These are phyloP conservation scores for Dendronephthya gigantea DNA, from an alignment of 64 coral and sea anemone species.

Conservation along the genomic window DNA sequence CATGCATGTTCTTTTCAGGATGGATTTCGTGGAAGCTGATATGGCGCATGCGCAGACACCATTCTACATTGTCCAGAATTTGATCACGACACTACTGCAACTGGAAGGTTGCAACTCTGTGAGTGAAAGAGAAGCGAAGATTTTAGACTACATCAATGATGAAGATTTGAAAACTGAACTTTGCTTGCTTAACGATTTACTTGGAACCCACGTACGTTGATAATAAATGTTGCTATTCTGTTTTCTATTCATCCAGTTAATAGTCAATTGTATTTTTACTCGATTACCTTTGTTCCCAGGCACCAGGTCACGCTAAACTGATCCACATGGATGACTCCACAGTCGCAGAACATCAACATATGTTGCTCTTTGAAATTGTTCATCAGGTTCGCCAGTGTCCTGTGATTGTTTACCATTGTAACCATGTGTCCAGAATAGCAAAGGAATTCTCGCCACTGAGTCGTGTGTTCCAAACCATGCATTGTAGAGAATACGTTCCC, in stretches of 20 bases:
- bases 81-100: slow-evolving; percentile 68
- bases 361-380: slow-evolving; percentile 81
- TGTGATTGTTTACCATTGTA: neutral
- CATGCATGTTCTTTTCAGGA: slow-evolving; percentile 23
- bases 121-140: slow-evolving; percentile 56
- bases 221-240: neutral
- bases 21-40: slow-evolving; percentile 93
- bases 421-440: no score
- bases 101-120: slow-evolving; percentile 58
- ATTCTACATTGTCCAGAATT: slow-evolving; percentile 70
- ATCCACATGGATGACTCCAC: slow-evolving; percentile 57
- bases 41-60: slow-evolving; percentile 97
- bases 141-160: slow-evolving; percentile 67
- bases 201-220: slow-evolving; percentile 84
- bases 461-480: no score
- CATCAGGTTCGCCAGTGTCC: slow-evolving; percentile 52
- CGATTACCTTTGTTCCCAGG: slow-evolving; percentile 19
- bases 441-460: no score
- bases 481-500: no score
- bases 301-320: slow-evolving; percentile 64
- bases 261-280: neutral
- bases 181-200: slow-evolving; percentile 76
- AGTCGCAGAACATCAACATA: slow-evolving; percentile 64
- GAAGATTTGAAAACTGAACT: slow-evolving; percentile 53
- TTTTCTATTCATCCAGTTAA: no score